Evolutionary conservation across 2,797 vertebrate genomes (phyloP), one percentile per base, ranked within the genome.

Genomic region (Leucoraja ocellata): DNA sequence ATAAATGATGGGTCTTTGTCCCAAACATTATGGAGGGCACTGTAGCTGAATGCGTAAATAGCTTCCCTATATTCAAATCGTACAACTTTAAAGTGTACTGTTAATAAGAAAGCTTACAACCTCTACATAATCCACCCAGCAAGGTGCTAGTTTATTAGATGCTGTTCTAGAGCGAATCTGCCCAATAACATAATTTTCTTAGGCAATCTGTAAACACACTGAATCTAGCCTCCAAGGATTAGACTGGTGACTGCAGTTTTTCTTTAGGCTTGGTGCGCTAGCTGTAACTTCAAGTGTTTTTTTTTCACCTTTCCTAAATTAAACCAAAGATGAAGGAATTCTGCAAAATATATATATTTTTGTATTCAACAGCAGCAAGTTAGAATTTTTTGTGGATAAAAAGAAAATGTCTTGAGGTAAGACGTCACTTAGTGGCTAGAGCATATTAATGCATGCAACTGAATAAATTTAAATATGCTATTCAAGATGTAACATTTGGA

Each of bases 401-500:
- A 90, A 68, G 84, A 68, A 90, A 90, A 11, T 10, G n/a, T 71
- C n/a, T 39, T 36, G 16, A n/a, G 7, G 84, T 25, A 90, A 16
- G 8, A 36, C 10, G 11, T 91, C 68, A 71, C 18, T 71, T 9
- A 18, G 61, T 46, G 65, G 68, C 65, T 18, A 46, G 28, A 90
- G 13, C 28, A 32, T 10, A 36, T 90, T 68, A 90, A 65, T 90
- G 21, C 1, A 71, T 25, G 32, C 18, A 39, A 91, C 65, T 36
- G 36, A 91, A 71, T 3, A 32, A 91, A 25, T 91, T 73, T 39
- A 91, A 71, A 39, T 39, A 91, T 73, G 32, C 39, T 36, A 91
- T 32, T 73, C 88, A 91, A 91, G 10, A 73, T 39, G 88, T 32
- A 90, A 36, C 61, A 68, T 90, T 90, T 7, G 63, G 86, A n/a